Evolutionary conservation across 2,888 invertebrate genomes (phyloP).

Genomic region (Timandra comae): DNA sequence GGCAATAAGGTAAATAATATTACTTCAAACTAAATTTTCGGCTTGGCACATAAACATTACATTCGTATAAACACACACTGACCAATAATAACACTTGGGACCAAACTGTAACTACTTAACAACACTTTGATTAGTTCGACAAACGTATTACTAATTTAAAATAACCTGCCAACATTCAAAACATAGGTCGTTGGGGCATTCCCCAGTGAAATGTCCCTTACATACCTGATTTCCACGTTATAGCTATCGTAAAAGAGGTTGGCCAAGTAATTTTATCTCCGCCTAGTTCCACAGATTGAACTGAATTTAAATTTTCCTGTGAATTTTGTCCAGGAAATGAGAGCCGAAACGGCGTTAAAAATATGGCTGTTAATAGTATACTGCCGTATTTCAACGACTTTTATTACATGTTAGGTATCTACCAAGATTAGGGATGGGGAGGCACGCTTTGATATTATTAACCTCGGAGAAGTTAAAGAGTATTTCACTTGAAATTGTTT

Average conservation of each 20-base stretch:
- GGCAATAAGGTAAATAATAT: too few species aligned
- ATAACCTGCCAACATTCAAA: conserved; percentile 19
- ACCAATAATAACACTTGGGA: conserved; percentile 1
- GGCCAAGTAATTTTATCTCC: conserved; percentile 23
- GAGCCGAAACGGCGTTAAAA: conserved; percentile 15
- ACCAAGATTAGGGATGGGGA: too few species aligned
- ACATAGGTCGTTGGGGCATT: conserved; percentile 16
- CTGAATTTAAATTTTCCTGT: conserved; percentile 22
- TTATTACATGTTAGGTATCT: too few species aligned
- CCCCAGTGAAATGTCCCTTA: conserved; percentile 15
- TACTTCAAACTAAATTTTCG: too few species aligned
- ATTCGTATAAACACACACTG: too few species aligned
- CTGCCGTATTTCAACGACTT: conserved; percentile 2
- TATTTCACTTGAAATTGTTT: too few species aligned
- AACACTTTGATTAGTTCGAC: conserved; percentile 16
- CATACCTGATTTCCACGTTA: conserved; percentile 17
- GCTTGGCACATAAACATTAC: too few species aligned
- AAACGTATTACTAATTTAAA: conserved; percentile 15
- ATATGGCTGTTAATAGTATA: conserved; percentile 16
- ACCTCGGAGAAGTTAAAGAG: too few species aligned
- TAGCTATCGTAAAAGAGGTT: conserved; percentile 24
- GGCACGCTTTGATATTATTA: too few species aligned
- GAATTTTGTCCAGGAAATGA: conserved; percentile 16
- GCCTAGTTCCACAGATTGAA: conserved; percentile 23
- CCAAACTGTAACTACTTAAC: conserved; percentile 8